phyloP scores from a whole-genome alignment of 2,888 invertebrate genomes.

The Erebia ligea region DNA sequence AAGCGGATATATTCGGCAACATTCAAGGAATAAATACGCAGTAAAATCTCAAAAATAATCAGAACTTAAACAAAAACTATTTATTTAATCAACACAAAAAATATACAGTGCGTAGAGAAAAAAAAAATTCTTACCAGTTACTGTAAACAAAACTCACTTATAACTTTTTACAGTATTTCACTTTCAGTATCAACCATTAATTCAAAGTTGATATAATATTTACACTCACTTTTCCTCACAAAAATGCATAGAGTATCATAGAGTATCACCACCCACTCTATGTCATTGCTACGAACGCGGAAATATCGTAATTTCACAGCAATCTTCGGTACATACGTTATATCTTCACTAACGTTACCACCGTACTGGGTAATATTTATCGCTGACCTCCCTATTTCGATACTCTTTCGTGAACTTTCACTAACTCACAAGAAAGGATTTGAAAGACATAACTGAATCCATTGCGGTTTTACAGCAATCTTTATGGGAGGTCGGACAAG shows the following conservation, averaged over 20 bases:
- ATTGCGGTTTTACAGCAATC: slow-evolving; percentile 17
- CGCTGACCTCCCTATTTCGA: slow-evolving; percentile 23
- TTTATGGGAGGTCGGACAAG: background rate
- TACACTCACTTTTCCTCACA: slow-evolving; percentile 5
- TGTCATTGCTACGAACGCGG: slow-evolving; percentile 16
- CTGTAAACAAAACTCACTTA: slow-evolving; percentile 11
- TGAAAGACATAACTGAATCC: slow-evolving; percentile 5
- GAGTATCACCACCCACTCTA: slow-evolving; percentile 10
- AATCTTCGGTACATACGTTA: slow-evolving; percentile 55
- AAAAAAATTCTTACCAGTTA: slow-evolving; percentile 26
- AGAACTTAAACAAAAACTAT: background rate
- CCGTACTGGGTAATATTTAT: slow-evolving; percentile 54
- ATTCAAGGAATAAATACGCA: background rate
- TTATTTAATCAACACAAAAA: background rate
- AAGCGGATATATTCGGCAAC: background rate
- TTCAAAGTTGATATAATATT: background rate
- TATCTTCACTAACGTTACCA: slow-evolving; percentile 57
- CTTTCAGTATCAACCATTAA: background rate
- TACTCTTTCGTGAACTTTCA: slow-evolving; percentile 26
- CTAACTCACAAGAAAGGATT: background rate
- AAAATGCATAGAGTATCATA: slow-evolving; percentile 8
- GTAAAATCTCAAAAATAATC: background rate
- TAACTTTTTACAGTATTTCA: background rate
- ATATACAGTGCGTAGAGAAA: background rate
- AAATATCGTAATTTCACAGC: slow-evolving; percentile 44